A percentile compares a stretch with the other conserved stretches of the same genome.
Evolutionary conservation across 2,113 vertebrate genomes (phyloP).

Genomic region (Clarias gariepinus): DNA sequence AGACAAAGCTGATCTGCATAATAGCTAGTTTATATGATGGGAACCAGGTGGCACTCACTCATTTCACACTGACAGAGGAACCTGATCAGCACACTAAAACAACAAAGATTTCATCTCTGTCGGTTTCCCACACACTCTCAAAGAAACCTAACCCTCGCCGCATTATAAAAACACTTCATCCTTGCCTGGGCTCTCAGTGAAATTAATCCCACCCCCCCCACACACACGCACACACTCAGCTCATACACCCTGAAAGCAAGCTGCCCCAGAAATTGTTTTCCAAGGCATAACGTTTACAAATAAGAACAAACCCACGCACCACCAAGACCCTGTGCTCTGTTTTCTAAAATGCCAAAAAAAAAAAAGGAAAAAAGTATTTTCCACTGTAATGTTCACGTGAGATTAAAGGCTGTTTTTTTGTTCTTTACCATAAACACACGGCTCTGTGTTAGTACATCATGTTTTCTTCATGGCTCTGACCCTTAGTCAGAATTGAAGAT

Average conservation of each 20-base stretch:
- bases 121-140: neutral
- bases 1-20: neutral
- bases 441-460: neutral
- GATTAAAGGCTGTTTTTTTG: too few species aligned
- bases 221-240: neutral
- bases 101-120: neutral
- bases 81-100: neutral
- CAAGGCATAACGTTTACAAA: neutral
- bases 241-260: neutral
- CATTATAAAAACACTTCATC: neutral
- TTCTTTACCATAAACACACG: neutral
- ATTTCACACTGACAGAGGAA: neutral
- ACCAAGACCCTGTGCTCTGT: neutral
- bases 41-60: neutral
- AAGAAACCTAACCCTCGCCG: neutral
- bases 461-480: neutral
- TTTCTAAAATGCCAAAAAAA: too few species aligned
- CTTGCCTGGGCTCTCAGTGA: neutral
- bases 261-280: neutral
- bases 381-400: too few species aligned
- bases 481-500: neutral
- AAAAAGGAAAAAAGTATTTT: too few species aligned
- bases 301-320: neutral
- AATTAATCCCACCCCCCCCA: neutral
- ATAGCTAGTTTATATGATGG: neutral